Evolutionary conservation across 2,888 invertebrate genomes (phyloP), one percentile per base, ranked within the genome.

Genomic region (Teleogryllus oceanicus): DNA sequence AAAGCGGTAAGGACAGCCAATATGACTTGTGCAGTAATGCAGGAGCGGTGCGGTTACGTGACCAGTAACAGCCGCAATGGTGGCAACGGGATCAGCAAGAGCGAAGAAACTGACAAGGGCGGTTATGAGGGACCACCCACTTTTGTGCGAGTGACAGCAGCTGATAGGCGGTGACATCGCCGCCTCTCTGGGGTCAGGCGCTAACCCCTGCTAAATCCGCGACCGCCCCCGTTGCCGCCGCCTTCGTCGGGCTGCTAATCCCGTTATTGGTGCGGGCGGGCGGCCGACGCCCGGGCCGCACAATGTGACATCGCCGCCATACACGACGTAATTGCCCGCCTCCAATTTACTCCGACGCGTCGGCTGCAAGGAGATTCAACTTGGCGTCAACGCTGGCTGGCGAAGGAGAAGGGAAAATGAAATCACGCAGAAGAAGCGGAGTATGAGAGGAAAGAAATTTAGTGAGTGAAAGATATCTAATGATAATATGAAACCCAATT

Each of bases 161-260:
- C 62, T 62, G 62, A 62, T 62, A 62, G 62, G 62, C 62, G 62
- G 62, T 62, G 62, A 18, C 62, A 62, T 62, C 62, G 62, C 62
- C 62, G 62, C 62, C 62, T 13, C 62, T 62, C 37, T 37, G 37
- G 37, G 37, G 37, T 37, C 37, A 37, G 1, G 37, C 37, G 37
- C 37, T 37, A 37, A 37, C 37, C 37, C 37, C 8, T 37, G 8
- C 1, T 37, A 37, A 37, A 37, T 37, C 37, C 37, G 37, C 37
- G 37, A 8, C 37, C 37, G 37, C 62, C 13, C n/a, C 16, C 62
- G n/a, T 4, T 8, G 62, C 62, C 62, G n/a, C 16, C n/a, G 62
- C 62, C 62, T 13, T 4, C 62, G 62, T 8, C 62, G 13, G 5
- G 62, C 62, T 62, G 62, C n/a, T 62, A 62, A 62, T 62, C 62